Evolutionary conservation across 1,140 invertebrate genomes (phyloP).

Genomic region (Psilanteris sp.): DNA sequence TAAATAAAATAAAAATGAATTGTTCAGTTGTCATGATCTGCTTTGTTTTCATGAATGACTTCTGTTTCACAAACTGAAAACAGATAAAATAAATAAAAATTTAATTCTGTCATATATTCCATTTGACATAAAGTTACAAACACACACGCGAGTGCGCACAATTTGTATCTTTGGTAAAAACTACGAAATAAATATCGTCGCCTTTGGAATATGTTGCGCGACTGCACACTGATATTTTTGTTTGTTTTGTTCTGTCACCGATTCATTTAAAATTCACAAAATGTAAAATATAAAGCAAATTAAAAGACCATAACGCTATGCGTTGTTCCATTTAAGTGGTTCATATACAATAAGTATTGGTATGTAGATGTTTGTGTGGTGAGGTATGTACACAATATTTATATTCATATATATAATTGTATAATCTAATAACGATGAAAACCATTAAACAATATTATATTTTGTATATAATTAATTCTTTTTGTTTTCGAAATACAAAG

Average conservation of each 20-base stretch:
- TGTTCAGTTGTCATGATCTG: conserved; percentile 67
- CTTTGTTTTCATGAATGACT: conserved; percentile 1
- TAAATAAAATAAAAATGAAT: conserved; percentile 35
- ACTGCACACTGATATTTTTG: conserved; percentile 20
- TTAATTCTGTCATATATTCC: conserved; percentile 60
- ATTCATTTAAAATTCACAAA: conserved; percentile 22
- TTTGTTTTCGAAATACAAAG: conserved; percentile 13
- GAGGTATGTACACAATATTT: conserved; percentile 60
- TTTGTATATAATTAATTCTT: too few species aligned
- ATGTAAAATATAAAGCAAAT: not conserved
- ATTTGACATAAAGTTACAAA: conserved; percentile 46
- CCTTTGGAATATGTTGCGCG: conserved; percentile 38
- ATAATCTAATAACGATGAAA: conserved; percentile 53
- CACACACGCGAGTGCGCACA: conserved; percentile 62
- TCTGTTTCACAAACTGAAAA: conserved; percentile 21
- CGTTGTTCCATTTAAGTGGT: conserved; percentile 17
- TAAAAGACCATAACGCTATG: conserved; percentile 13
- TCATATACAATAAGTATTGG: conserved; percentile 55
- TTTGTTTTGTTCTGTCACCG: conserved; percentile 16
- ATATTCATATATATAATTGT: conserved; percentile 48
- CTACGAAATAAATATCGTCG: conserved; percentile 77
- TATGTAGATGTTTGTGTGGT: conserved; percentile 44
- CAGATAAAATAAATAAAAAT: conserved; percentile 35
- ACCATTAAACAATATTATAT: conserved; percentile 21
- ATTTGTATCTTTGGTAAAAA: conserved; percentile 79